phyloP scores from a whole-genome alignment of 2,888 invertebrate species.

The Elmis aenea region DNA sequence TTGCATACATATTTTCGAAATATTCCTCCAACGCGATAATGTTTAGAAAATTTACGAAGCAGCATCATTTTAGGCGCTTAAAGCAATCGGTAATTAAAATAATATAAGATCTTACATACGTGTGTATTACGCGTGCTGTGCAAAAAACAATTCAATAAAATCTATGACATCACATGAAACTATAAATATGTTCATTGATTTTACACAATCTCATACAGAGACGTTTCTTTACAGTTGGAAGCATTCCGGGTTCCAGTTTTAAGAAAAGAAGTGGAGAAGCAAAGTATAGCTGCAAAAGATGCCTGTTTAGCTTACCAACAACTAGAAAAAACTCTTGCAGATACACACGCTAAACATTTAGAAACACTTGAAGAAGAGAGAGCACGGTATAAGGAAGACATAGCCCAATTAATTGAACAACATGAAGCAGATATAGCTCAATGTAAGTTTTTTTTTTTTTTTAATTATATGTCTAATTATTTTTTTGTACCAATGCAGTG shows the following conservation, averaged over 20 bases:
- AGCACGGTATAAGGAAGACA: conserved; percentile 32
- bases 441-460: conserved; percentile 30
- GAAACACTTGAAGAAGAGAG: conserved; percentile 41
- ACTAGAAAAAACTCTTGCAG: conserved; percentile 47
- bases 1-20: too few species aligned
- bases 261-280: conserved; percentile 49
- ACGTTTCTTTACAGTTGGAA: conserved; percentile 50
- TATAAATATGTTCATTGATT: too few species aligned
- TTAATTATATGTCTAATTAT: conserved; percentile 1
- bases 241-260: conserved; percentile 56
- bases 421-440: conserved; percentile 35
- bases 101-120: too few species aligned
- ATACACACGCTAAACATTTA: conserved; percentile 42
- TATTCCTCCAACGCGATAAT: too few species aligned
- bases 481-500: conserved; percentile 34
- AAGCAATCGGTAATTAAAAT: too few species aligned
- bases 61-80: too few species aligned
- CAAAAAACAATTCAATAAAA: too few species aligned
- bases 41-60: too few species aligned
- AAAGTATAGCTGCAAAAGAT: conserved; percentile 47
- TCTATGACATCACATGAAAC: too few species aligned
- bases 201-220: too few species aligned
- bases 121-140: too few species aligned
- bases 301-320: conserved; percentile 42
- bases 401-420: conserved; percentile 35